Conservation (phyloP, 2,113 vertebrate genomes). For the Dipodomys merriami region DNA sequence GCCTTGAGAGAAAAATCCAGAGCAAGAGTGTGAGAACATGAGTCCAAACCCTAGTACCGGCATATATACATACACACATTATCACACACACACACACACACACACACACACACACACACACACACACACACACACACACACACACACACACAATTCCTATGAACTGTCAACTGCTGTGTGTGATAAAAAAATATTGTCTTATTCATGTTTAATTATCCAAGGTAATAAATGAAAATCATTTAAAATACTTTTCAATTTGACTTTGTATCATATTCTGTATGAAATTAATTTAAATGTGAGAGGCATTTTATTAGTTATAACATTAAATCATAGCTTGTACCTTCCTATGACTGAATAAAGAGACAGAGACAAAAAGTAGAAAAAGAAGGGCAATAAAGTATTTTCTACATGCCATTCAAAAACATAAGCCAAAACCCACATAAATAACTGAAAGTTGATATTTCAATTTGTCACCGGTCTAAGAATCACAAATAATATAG, state of each 20-base stretch:
- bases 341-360: background rate
- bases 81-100: too few relatives aligned
- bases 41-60: too few relatives aligned
- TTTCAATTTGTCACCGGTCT: background rate
- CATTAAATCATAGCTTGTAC: conserved; percentile 9
- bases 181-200: background rate
- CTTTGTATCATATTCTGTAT: background rate
- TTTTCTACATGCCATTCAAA: background rate
- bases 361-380: background rate
- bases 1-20: too few relatives aligned
- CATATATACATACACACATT: too few relatives aligned
- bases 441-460: background rate
- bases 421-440: background rate
- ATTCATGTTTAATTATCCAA: background rate
- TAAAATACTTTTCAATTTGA: conserved; percentile 17
- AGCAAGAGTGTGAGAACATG: too few relatives aligned
- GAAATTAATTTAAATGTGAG: background rate
- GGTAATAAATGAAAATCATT: conserved; percentile 9
- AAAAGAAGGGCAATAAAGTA: background rate
- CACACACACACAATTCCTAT: background rate
- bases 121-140: too few relatives aligned
- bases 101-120: background rate
- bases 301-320: background rate
- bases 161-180: background rate
- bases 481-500: background rate